A percentile compares a stretch with the other conserved stretches of the same genome.
Evolutionary conservation across 2,113 vertebrate genomes (phyloP).

Genomic region (Tachycineta bicolor): DNA sequence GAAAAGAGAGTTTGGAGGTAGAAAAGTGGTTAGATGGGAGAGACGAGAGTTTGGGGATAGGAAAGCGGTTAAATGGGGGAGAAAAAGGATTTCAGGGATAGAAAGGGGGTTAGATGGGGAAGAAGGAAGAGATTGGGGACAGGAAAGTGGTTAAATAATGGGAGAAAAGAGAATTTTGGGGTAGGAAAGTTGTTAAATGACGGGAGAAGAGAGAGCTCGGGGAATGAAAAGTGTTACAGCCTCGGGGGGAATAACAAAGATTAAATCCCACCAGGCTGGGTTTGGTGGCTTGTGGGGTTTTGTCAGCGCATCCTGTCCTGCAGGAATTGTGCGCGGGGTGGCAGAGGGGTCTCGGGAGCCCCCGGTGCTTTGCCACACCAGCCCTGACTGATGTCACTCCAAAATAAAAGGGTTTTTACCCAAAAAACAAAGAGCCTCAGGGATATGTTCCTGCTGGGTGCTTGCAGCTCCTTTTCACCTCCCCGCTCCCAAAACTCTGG

Average conservation of each 20-base stretch:
- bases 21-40: fast-evolving
- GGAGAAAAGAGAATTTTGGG: neutral
- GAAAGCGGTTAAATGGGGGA: neutral
- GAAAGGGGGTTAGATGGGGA: no score
- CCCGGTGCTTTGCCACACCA: fast-evolving
- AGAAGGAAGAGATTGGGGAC: neutral
- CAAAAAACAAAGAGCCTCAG: fast-evolving
- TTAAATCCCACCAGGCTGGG: fast-evolving
- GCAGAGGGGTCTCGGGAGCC: neutral
- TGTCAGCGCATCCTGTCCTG: fast-evolving
- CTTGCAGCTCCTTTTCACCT: neutral
- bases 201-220: no score
- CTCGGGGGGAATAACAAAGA: fast-evolving
- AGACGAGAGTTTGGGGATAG: neutral
- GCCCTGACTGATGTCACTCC: fast-evolving
- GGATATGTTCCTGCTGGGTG: fast-evolving
- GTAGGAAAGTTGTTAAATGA: fast-evolving
- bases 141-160: neutral
- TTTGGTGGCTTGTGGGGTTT: fast-evolving
- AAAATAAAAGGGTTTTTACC: neutral
- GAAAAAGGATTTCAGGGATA: no score
- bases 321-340: neutral
- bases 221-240: fast-evolving
- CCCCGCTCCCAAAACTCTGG: neutral
- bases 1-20: neutral